Evolutionary conservation across 2,888 invertebrate genomes (phyloP), one percentile per base, ranked within the genome.

Genomic region (Heteromyza rotundicornis): DNA sequence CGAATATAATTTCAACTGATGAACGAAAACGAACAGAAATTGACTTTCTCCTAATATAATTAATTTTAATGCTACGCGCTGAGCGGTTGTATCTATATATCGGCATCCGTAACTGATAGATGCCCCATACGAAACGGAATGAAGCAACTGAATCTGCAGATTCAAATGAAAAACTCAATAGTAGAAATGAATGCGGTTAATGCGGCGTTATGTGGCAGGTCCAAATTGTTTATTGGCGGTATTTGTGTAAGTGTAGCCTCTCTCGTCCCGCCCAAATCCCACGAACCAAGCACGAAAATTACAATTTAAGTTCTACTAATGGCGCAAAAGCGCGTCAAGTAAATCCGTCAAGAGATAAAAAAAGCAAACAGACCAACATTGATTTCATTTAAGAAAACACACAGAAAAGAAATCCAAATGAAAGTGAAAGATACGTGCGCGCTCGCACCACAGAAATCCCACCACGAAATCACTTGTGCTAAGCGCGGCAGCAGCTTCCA

Each of bases 31-130:
- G 40, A 40, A 76, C 72, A 72, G 76, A 60, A 76, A 76, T 75
- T 74, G 71, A 74, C 74, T 74, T 74, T 74, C 74, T 75, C 74
- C 74, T 74, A 76, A 74, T 74, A 76, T 76, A 74, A 76, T 76
- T 76, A 76, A 74, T 72, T 71, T 69, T 72, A 72, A 69, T 70
- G 20, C 47, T 19, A 19, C 47, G 47, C 17, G 47, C 20, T n/a
- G 19, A 17, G 2, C n/a, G n/a, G 40, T n/a, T n/a, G 40, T 19
- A n/a, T 17, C 47, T 2, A 5, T 40, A n/a, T 40, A 40, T 40
- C 40, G 10, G 40, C 14, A 40, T 40, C 40, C 7, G 27, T 27
- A 27, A 7, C 27, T 27, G 10, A 27, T 27, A 27, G 27, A 27
- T 27, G 27, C 27, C 27, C 5, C 27, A 27, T 27, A 27, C 27